Conservation (phyloP, 2,797 vertebrate genomes). For the Zonotrichia albicollis region DNA sequence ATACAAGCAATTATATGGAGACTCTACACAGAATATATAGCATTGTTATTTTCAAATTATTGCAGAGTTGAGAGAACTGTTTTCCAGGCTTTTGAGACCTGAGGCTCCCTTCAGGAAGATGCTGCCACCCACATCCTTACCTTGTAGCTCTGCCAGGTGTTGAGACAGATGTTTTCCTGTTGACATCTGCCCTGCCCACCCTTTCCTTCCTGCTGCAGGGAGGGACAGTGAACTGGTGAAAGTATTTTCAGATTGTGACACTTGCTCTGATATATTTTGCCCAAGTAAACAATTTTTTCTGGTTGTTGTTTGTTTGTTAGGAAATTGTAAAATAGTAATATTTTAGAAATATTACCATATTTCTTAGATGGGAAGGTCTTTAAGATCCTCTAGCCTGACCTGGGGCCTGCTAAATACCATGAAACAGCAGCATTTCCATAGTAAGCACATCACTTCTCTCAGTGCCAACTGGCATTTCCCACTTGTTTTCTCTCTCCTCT, state of each 20-base stretch:
- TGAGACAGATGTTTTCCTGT: neutral
- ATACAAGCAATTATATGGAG: neutral
- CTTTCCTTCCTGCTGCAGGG: neutral
- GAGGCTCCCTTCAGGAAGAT: neutral
- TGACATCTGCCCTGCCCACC: neutral
- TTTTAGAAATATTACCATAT: neutral
- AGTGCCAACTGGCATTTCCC: neutral
- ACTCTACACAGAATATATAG: neutral
- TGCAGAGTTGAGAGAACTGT: neutral
- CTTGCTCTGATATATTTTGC: neutral
- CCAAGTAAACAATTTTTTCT: neutral
- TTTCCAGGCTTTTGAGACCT: neutral
- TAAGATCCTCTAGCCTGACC: neutral
- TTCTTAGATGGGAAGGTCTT: neutral
- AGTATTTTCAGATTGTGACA: neutral
- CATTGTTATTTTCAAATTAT: neutral
- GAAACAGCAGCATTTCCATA: neutral
- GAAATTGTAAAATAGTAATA: neutral
- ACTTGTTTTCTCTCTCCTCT: neutral
- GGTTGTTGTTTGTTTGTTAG: neutral
- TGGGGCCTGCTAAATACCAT: neutral
- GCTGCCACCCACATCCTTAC: neutral
- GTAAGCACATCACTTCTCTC: neutral
- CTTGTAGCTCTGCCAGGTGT: neutral
- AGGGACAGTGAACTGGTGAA: neutral